A percentile compares a stretch with the other conserved stretches of the same genome.
These are phyloP conservation scores for Scytalopus superciliaris DNA, from an alignment of 2,113 vertebrate species.

Conservation along the genomic window DNA sequence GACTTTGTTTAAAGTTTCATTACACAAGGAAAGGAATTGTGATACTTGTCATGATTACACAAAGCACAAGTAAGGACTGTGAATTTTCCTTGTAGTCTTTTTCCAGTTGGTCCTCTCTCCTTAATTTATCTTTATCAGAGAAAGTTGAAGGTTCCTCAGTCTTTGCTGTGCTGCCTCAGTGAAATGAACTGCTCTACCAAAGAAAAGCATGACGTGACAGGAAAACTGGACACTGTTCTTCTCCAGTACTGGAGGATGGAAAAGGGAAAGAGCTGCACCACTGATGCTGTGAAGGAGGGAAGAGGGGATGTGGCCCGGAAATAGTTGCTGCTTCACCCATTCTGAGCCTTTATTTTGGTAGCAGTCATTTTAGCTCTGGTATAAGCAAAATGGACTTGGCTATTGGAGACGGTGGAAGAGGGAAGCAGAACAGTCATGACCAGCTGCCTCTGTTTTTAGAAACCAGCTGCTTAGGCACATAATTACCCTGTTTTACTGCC, in stretches of 20 bases:
- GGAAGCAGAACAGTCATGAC: accelerated
- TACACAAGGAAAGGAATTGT: neutral
- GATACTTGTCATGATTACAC: neutral
- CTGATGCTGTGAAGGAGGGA: neutral
- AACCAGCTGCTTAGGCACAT: neutral
- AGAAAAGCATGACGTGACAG: neutral
- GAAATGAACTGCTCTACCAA: neutral
- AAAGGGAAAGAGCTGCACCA: neutral
- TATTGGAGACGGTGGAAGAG: neutral
- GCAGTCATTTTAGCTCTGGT: neutral
- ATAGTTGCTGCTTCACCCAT: neutral
- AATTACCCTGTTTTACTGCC: neutral
- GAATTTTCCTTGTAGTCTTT: neutral
- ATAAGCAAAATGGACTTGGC: neutral
- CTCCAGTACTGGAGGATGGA: neutral
- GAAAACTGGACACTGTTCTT: neutral
- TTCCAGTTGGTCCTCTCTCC: neutral
- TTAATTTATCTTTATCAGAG: neutral
- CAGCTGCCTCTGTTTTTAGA: neutral
- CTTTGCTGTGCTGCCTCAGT: neutral
- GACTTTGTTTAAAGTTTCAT: neutral
- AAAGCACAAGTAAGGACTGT: neutral
- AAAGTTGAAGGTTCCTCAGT: neutral
- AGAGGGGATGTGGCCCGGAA: neutral
- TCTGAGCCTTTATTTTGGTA: neutral